phyloP scores from a whole-genome alignment of 2,797 vertebrate species.

The Sebastes hubbsi region DNA sequence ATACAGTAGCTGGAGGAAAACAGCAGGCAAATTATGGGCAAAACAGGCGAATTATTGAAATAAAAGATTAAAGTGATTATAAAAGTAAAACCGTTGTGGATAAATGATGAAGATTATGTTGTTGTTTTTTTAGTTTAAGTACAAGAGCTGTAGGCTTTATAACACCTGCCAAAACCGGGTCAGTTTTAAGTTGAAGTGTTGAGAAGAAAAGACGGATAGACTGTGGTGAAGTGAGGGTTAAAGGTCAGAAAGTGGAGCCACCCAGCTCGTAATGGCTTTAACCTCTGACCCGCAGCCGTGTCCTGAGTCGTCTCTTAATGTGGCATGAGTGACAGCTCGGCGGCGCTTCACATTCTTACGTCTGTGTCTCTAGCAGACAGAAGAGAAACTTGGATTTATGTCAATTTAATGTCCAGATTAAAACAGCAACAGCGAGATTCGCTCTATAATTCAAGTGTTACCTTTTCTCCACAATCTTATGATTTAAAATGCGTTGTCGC shows the following conservation, averaged over 20 bases:
- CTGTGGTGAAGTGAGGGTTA: conserved; percentile 53
- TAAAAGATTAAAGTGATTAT: neutral
- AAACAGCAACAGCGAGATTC: neutral
- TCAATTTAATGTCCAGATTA: neutral
- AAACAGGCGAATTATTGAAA: conserved; percentile 38
- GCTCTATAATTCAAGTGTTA: neutral
- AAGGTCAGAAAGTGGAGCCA: conserved; percentile 74
- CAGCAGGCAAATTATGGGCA: neutral
- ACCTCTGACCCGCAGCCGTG: conserved; percentile 73
- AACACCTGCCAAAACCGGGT: conserved; percentile 38
- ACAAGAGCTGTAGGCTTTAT: neutral
- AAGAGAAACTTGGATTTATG: neutral
- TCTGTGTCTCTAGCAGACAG: conserved; percentile 17
- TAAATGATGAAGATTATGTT: neutral
- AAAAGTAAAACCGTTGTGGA: neutral
- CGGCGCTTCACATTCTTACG: conserved; percentile 55
- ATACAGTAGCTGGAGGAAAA: conserved; percentile 22
- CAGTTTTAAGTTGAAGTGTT: conserved; percentile 23
- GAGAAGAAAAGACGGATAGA: conserved; percentile 53
- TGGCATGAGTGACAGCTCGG: conserved; percentile 67
- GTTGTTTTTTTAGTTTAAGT: neutral
- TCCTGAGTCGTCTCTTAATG: conserved; percentile 70
- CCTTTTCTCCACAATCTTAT: neutral
- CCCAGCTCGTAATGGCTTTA: conserved; percentile 84
- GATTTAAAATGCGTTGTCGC: conserved; percentile 41